Conservation (phyloP, 1,140 invertebrate genomes). For the Mya arenaria region DNA sequence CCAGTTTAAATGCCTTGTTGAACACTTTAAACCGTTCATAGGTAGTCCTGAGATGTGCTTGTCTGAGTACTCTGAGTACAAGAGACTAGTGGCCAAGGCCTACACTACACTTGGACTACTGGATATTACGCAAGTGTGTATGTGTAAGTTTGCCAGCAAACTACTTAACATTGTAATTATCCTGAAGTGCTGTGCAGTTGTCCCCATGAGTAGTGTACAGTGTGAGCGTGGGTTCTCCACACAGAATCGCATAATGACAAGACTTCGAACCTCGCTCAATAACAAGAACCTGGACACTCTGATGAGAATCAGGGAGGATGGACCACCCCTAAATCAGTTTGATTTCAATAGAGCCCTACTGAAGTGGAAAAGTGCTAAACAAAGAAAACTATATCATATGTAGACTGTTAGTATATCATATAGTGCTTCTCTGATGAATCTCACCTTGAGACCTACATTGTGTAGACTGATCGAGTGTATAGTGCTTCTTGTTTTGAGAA, state of each 20-base stretch:
- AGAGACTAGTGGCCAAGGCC: neutral
- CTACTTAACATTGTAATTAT: slow-evolving; percentile 1
- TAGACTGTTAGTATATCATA: no score
- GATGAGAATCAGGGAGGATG: slow-evolving; percentile 12
- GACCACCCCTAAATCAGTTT: neutral
- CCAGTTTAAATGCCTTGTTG: neutral
- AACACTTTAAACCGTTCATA: neutral
- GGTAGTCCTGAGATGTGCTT: neutral
- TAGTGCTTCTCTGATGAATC: no score
- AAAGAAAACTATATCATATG: slow-evolving; percentile 2
- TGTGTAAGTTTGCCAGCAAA: neutral
- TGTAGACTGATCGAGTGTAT: no score
- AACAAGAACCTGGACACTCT: slow-evolving; percentile 5
- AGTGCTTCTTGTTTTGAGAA: no score
- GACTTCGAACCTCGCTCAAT: neutral
- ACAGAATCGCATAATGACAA: neutral
- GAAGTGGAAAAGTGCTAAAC: slow-evolving; percentile 18
- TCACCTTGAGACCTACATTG: no score
- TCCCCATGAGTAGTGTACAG: slow-evolving; percentile 16
- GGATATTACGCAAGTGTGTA: neutral
- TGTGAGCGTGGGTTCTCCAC: slow-evolving; percentile 34
- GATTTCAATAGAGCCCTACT: slow-evolving; percentile 1
- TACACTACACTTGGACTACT: neutral
- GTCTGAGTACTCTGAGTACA: neutral
- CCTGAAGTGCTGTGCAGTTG: slow-evolving; percentile 9